A percentile compares a stretch with the other conserved stretches of the same genome.
These are phyloP conservation scores for Leucania comma DNA, from an alignment of 2,888 invertebrate species.

Conservation along the genomic window DNA sequence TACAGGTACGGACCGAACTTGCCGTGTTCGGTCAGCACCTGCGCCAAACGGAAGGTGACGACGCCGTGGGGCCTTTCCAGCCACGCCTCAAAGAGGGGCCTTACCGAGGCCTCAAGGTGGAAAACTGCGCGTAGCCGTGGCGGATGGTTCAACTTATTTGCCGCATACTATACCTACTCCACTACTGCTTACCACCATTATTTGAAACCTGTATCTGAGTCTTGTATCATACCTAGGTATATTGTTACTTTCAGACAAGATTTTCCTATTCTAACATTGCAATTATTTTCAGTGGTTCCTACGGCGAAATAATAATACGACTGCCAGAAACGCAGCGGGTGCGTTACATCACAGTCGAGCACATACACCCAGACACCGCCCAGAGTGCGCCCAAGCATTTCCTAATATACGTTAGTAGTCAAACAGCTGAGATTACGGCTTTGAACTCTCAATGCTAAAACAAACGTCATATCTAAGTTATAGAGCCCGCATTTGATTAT, in stretches of 20 bases:
- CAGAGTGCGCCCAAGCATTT: slow-evolving; percentile 85
- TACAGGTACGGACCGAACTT: too few species aligned
- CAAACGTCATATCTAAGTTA: slow-evolving; percentile 23
- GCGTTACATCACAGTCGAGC: slow-evolving; percentile 79
- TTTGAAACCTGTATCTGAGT: neutral
- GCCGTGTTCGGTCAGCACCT: too few species aligned
- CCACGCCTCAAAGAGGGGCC: too few species aligned
- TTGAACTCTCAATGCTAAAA: slow-evolving; percentile 40
- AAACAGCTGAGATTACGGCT: slow-evolving; percentile 49
- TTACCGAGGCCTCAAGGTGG: too few species aligned
- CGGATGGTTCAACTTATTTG: too few species aligned
- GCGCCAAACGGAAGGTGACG: too few species aligned
- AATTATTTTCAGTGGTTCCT: slow-evolving; percentile 78
- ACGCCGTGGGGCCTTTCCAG: too few species aligned
- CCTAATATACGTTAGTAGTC: slow-evolving; percentile 78
- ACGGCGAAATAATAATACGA: slow-evolving; percentile 81
- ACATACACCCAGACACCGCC: slow-evolving; percentile 83
- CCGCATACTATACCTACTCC: too few species aligned
- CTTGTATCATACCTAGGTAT: too few species aligned
- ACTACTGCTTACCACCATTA: neutral
- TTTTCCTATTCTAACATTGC: slow-evolving; percentile 10
- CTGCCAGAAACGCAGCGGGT: slow-evolving; percentile 71
- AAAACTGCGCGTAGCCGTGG: too few species aligned
- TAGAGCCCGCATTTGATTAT: slow-evolving; percentile 26
- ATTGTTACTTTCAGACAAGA: slow-evolving; percentile 15